Percentiles rank a stretch among this genome's conserved stretches.
phyloP scores from a whole-genome alignment of 2,797 vertebrate species.

The Lagodon rhomboides region DNA sequence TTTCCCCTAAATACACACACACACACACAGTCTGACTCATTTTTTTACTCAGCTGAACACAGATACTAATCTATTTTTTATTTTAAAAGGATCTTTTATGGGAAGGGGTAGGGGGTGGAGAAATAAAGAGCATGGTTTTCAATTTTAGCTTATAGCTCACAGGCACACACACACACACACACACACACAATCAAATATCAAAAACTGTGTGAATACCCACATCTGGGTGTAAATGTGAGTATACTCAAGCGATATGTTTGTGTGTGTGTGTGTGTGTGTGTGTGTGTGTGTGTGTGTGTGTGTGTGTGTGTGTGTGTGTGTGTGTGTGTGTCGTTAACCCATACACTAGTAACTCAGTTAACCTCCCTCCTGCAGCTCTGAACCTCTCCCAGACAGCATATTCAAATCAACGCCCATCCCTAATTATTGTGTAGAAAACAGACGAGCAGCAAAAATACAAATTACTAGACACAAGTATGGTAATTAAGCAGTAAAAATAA shows the following conservation, averaged over 20 bases:
- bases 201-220: neutral
- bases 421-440: conserved; percentile 81
- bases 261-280: conserved; percentile 20
- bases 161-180: neutral
- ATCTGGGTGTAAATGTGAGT: neutral
- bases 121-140: conserved; percentile 8
- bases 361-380: conserved; percentile 33
- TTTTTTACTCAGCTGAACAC: conserved; percentile 30
- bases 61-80: neutral
- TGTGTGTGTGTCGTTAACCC: conserved; percentile 44
- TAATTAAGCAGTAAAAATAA: conserved; percentile 82
- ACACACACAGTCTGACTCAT: conserved; percentile 22
- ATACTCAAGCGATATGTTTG: neutral
- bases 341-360: conserved; percentile 41
- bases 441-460: conserved; percentile 78
- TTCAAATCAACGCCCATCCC: conserved; percentile 75
- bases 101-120: neutral
- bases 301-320: neutral
- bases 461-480: conserved; percentile 79
- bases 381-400: conserved; percentile 58
- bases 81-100: neutral
- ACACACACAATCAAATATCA: neutral
- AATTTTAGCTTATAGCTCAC: neutral
- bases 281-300: conserved; percentile 19
- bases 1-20: conserved; percentile 50